Evolutionary conservation across 2,797 vertebrate genomes (phyloP).

Genomic region (Epinephelus malabaricus): DNA sequence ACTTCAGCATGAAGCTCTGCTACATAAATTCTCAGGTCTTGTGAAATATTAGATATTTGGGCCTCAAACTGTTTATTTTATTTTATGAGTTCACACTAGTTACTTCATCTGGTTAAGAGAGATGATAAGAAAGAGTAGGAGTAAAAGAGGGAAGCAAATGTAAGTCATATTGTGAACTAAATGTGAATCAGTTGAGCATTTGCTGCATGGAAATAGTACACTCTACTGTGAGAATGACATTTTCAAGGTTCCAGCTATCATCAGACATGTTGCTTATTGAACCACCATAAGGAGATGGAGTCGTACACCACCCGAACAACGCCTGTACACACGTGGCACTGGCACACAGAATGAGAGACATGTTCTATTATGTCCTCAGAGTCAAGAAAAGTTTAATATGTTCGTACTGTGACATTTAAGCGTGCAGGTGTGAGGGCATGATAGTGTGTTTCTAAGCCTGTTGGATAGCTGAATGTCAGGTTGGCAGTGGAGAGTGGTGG

Average conservation of each 20-base stretch:
- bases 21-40: background rate
- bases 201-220: background rate
- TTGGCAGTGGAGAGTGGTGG: slow-evolving; percentile 48
- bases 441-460: slow-evolving; percentile 8
- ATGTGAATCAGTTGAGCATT: background rate
- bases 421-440: background rate
- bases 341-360: background rate
- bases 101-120: background rate
- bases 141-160: no score
- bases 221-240: background rate
- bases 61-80: background rate
- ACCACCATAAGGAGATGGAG: background rate
- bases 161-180: background rate
- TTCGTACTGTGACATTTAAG: background rate
- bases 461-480: slow-evolving; percentile 49
- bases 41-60: background rate
- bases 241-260: background rate
- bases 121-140: background rate
- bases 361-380: background rate
- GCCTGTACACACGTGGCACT: background rate
- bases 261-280: background rate
- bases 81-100: background rate
- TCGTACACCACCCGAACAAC: background rate
- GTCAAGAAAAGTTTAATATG: background rate
- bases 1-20: background rate